Evolutionary conservation across 1,140 invertebrate genomes (phyloP).

Genomic region (Artemia franciscana): DNA sequence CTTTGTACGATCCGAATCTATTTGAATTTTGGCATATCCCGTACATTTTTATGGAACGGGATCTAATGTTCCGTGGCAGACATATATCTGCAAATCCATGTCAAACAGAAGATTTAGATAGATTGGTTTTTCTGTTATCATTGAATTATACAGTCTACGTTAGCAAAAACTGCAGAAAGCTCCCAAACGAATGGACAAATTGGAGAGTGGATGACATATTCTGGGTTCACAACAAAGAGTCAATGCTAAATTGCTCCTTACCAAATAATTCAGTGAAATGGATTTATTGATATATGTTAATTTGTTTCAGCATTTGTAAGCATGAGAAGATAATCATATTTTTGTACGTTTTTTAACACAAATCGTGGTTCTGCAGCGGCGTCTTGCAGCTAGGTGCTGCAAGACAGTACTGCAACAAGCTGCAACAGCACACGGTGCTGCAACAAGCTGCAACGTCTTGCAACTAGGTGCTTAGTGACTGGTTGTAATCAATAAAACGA

Average conservation of each 20-base stretch:
- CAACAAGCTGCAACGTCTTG: no score
- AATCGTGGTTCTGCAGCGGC: no score
- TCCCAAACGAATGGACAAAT: background rate
- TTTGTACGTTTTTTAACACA: no score
- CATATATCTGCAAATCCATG: background rate
- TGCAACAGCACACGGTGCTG: no score
- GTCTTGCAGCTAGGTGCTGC: no score
- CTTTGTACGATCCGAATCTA: conserved; percentile 12
- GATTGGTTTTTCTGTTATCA: background rate
- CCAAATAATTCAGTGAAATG: no score
- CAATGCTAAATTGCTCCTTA: background rate
- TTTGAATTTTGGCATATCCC: conserved; percentile 14
- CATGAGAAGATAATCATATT: no score
- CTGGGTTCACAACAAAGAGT: conserved; percentile 1
- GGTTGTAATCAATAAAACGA: no score
- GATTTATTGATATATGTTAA: no score
- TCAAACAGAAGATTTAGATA: background rate
- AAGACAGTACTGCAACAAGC: no score
- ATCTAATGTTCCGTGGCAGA: conserved; percentile 1
- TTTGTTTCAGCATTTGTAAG: no score
- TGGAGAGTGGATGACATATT: conserved; percentile 1
- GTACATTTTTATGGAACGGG: conserved; percentile 20
- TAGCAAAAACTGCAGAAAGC: background rate
- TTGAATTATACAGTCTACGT: background rate
- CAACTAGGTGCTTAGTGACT: no score